These are phyloP conservation scores for Macropodus opercularis DNA, from an alignment of 2,797 vertebrate species.

Conservation along the genomic window DNA sequence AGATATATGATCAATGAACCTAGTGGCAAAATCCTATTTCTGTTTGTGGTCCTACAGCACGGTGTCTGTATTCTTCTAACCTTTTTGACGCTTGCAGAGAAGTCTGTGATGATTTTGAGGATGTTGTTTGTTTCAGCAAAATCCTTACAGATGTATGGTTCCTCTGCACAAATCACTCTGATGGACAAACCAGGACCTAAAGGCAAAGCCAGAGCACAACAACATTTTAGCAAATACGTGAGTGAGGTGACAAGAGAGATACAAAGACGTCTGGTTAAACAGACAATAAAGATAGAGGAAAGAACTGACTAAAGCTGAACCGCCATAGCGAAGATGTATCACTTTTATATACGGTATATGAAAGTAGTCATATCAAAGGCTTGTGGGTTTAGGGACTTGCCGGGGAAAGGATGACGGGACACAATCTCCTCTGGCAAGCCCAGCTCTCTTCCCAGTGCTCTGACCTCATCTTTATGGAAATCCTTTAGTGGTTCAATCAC, in stretches of 20 bases:
- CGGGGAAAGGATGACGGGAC: slow-evolving; percentile 96
- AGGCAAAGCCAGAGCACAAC: neutral
- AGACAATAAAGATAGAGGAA: too few relatives aligned
- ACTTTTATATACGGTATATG: neutral
- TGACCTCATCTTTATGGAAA: slow-evolving; percentile 98
- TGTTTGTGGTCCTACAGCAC: neutral
- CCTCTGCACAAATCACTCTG: slow-evolving; percentile 97
- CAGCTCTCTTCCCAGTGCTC: slow-evolving; percentile 93
- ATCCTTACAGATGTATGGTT: slow-evolving; percentile 97
- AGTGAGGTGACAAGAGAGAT: too few relatives aligned
- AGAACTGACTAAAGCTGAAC: too few relatives aligned
- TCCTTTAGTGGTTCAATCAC: slow-evolving; percentile 99
- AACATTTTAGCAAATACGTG: slow-evolving; percentile 5
- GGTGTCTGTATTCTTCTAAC: slow-evolving; percentile 68
- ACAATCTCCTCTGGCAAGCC: slow-evolving; percentile 97
- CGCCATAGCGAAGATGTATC: too few relatives aligned
- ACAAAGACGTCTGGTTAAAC: too few relatives aligned
- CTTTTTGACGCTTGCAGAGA: slow-evolving; percentile 98
- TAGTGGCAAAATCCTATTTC: neutral
- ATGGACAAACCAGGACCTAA: slow-evolving; percentile 96
- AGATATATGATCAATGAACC: too few relatives aligned
- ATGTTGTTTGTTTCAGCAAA: slow-evolving; percentile 99
- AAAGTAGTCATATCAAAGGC: neutral
- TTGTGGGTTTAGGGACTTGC: slow-evolving; percentile 65
- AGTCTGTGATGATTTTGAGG: slow-evolving; percentile 97